These are phyloP conservation scores for Halcyon chelicuti DNA, from an alignment of 2,797 vertebrate species.

Conservation along the genomic window DNA sequence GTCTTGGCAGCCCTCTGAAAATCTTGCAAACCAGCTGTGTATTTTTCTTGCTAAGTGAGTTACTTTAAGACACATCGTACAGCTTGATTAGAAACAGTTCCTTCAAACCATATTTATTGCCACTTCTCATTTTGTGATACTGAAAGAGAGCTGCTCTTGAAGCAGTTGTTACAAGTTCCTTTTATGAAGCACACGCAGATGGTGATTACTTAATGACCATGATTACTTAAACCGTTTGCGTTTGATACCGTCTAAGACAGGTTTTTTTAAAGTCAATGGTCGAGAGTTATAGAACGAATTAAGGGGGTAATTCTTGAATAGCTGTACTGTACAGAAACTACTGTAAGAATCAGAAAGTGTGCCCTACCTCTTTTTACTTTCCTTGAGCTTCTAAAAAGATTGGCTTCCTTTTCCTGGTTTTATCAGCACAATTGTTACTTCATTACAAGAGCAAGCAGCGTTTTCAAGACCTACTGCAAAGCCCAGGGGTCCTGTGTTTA, in stretches of 20 bases:
- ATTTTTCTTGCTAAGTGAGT: neutral
- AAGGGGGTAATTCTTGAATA: constrained; percentile 10
- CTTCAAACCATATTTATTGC: neutral
- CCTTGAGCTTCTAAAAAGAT: neutral
- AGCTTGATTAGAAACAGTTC: neutral
- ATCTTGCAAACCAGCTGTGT: neutral
- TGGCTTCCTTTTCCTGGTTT: neutral
- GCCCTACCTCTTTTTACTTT: constrained; percentile 31
- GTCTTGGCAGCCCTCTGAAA: constrained; percentile 1
- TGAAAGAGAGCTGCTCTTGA: neutral
- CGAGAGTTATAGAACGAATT: neutral
- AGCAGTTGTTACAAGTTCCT: neutral
- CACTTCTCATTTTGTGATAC: neutral
- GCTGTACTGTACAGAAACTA: constrained; percentile 33
- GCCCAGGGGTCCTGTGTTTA: neutral
- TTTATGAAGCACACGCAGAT: neutral
- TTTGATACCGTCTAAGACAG: neutral
- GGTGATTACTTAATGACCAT: neutral
- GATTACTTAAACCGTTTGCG: constrained; percentile 5
- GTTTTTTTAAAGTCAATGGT: neutral
- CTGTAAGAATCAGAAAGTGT: constrained; percentile 26
- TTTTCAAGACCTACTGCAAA: neutral
- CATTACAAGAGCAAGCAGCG: neutral
- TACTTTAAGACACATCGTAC: neutral
- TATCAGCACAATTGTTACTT: neutral